Evolutionary conservation across 2,888 invertebrate genomes (phyloP).

Genomic region (Watsonalla cultraria): DNA sequence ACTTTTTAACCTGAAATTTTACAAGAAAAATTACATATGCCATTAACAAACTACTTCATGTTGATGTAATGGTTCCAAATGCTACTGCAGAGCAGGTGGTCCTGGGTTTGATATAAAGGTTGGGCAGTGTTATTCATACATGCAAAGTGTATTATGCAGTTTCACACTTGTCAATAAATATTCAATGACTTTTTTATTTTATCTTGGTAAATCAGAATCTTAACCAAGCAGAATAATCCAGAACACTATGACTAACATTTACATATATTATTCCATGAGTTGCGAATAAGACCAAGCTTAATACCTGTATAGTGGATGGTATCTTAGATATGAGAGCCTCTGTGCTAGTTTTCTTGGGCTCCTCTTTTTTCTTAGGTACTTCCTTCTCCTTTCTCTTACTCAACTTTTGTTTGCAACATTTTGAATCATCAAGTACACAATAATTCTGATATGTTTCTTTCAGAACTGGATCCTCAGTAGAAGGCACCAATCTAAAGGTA

Average conservation of each 20-base stretch:
- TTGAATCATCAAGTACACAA: slow-evolving; percentile 51
- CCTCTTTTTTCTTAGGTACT: slow-evolving; percentile 38
- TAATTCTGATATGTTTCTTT: slow-evolving; percentile 54
- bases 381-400: slow-evolving; percentile 40
- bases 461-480: slow-evolving; percentile 58
- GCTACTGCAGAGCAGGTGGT: no score
- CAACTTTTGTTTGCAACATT: slow-evolving; percentile 57
- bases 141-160: neutral
- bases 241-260: no score
- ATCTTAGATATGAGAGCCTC: slow-evolving; percentile 44
- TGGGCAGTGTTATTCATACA: neutral
- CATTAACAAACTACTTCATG: neutral
- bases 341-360: slow-evolving; percentile 16
- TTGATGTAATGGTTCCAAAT: no score
- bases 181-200: no score
- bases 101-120: no score
- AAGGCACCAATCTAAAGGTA: slow-evolving; percentile 45
- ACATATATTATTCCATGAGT: no score
- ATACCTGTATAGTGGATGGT: slow-evolving; percentile 65
- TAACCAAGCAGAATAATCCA: no score
- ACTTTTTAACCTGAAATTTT: slow-evolving; percentile 61
- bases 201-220: no score
- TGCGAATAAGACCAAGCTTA: neutral
- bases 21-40: neutral
- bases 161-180: no score